A percentile compares a stretch with the other conserved stretches of the same genome.
Evolutionary conservation across 2,888 invertebrate species (phyloP).

Genomic region (Chouioia cunea): DNA sequence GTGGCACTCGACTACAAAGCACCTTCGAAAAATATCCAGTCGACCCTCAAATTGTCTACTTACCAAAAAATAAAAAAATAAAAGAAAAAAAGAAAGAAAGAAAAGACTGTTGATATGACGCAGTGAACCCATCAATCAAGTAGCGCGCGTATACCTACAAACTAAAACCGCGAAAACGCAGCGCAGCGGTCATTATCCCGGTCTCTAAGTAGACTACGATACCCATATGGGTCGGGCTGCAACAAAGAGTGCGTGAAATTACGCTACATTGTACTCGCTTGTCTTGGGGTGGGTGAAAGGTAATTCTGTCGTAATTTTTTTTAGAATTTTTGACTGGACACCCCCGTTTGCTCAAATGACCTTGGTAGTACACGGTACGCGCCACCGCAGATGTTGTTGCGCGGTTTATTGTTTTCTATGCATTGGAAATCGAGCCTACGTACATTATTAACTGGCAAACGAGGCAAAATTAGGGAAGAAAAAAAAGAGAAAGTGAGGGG

Average conservation of each 20-base stretch:
- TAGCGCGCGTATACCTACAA: too few species aligned
- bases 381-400: constrained; percentile 19
- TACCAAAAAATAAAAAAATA: background rate
- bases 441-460: constrained; percentile 39
- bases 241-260: constrained; percentile 34
- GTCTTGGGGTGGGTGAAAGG: background rate
- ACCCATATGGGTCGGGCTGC: constrained; percentile 12
- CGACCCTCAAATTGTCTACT: constrained; percentile 7
- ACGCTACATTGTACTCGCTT: constrained; percentile 20
- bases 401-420: background rate
- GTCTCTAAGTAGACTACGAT: background rate
- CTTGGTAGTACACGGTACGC: background rate
- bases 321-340: background rate
- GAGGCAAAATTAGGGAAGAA: constrained; percentile 19
- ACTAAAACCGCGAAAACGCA: too few species aligned
- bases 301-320: background rate
- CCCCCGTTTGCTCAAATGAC: constrained; percentile 19
- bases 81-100: background rate
- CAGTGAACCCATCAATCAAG: too few species aligned
- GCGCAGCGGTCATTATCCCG: constrained; percentile 22
- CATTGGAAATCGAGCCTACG: constrained; percentile 27
- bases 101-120: too few species aligned
- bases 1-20: too few species aligned
- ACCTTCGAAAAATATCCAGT: too few species aligned
- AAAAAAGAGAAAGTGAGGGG: constrained; percentile 27